A percentile compares a stretch with the other conserved stretches of the same genome.
Conservation (phyloP, 2,113 vertebrate genomes). For the Azemiops feae region DNA sequence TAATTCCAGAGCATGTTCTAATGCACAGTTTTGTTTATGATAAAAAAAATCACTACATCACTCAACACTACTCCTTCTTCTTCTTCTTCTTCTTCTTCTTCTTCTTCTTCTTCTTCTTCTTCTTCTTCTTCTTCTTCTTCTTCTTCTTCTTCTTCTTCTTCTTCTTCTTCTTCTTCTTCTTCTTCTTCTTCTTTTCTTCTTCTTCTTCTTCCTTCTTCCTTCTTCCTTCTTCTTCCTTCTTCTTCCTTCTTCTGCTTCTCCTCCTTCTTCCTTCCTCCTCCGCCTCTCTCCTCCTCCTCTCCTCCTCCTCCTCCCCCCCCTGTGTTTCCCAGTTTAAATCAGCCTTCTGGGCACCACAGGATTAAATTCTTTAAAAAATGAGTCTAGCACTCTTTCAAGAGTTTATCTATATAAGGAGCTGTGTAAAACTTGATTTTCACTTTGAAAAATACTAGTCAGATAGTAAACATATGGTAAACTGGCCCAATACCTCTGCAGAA, state of each 20-base stretch:
- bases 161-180: not conserved
- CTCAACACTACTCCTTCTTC: not conserved
- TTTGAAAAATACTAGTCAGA: not conserved
- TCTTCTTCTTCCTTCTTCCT: not conserved
- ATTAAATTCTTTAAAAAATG: not conserved
- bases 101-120: not conserved
- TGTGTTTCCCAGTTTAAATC: not conserved
- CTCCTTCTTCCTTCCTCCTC: no score
- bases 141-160: not conserved
- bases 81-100: not conserved
- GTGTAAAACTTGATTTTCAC: not conserved
- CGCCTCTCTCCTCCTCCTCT: not conserved
- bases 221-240: no score
- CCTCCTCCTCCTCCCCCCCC: not conserved
- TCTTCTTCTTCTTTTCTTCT: not conserved
- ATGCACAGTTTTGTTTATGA: conserved; percentile 10
- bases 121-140: no score
- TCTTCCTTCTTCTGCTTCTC: accelerated
- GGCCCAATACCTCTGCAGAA: not conserved
- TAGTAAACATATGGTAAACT: not conserved
- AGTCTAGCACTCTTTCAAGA: not conserved
- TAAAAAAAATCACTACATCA: conserved; percentile 12
- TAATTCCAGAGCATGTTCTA: conserved; percentile 24
- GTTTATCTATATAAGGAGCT: not conserved
- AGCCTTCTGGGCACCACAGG: not conserved